A percentile compares a stretch with the other conserved stretches of the same genome.
Conservation (phyloP, 2,888 invertebrate species). For the Blera fallax region DNA sequence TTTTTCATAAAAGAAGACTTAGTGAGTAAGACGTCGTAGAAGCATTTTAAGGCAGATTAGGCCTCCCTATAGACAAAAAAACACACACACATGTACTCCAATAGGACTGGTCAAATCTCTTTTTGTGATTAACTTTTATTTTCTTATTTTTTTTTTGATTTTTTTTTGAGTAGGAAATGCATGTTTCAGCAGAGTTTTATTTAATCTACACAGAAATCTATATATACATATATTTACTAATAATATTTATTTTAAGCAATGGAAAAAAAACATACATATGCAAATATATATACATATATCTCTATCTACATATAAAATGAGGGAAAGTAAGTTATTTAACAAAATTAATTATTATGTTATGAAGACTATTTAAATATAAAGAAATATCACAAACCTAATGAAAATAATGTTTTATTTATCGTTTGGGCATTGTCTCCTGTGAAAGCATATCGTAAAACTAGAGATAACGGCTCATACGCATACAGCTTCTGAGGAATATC, state of each 20-base stretch:
- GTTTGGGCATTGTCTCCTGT: too few species aligned
- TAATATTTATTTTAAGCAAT: constrained; percentile 43
- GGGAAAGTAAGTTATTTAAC: constrained; percentile 45
- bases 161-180: constrained; percentile 37
- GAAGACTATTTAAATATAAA: constrained; percentile 64
- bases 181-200: constrained; percentile 51
- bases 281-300: constrained; percentile 9
- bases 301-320: constrained; percentile 31
- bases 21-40: constrained; percentile 12
- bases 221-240: constrained; percentile 52
- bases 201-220: constrained; percentile 60
- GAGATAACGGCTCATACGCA: too few species aligned
- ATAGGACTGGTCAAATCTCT: constrained; percentile 56
- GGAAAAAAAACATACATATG: constrained; percentile 17
- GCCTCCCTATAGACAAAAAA: constrained; percentile 1
- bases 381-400: constrained; percentile 32
- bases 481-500: too few species aligned
- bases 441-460: too few species aligned
- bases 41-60: constrained; percentile 39
- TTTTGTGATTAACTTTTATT: constrained; percentile 66
- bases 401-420: not conserved
- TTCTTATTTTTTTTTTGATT: constrained; percentile 30
- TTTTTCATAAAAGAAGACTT: constrained; percentile 85
- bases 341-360: constrained; percentile 56
- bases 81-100: constrained; percentile 8